Conservation (phyloP, 2,113 vertebrate species). For the Blennius ocellaris region DNA sequence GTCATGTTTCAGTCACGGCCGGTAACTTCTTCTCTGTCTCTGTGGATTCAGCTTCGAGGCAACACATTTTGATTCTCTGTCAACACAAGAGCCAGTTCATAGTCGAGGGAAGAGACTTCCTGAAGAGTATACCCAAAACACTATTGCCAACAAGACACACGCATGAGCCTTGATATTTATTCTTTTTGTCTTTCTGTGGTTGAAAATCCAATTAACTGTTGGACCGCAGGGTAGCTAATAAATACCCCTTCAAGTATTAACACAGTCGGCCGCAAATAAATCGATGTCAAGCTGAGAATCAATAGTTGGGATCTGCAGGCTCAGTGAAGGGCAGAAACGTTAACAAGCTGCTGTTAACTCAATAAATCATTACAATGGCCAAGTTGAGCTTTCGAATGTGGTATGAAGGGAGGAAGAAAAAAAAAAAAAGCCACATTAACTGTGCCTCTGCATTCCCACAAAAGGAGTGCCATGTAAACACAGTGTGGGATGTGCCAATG, state of each 20-base stretch:
- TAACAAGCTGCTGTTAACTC: constrained; percentile 44
- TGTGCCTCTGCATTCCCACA: constrained; percentile 12
- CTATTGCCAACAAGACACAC: background rate
- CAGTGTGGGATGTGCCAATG: background rate
- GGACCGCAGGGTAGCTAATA: background rate
- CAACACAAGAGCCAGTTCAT: background rate
- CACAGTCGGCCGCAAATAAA: background rate
- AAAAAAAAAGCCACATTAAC: background rate
- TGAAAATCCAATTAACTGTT: background rate
- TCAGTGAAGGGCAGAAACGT: constrained; percentile 26
- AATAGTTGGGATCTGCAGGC: constrained; percentile 27
- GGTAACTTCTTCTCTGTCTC: constrained; percentile 37
- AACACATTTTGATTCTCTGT: background rate
- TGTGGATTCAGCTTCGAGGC: background rate
- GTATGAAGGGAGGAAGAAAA: background rate
- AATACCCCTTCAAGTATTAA: background rate
- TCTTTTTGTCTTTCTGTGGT: background rate
- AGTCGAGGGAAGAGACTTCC: background rate
- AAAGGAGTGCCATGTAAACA: constrained; percentile 19
- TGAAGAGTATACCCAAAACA: background rate
- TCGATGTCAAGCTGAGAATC: constrained; percentile 25
- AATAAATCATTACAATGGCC: constrained; percentile 42
- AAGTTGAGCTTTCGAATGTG: constrained; percentile 10
- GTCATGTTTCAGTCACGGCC: constrained; percentile 61
- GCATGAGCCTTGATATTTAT: background rate